Base-by-base conservation (phyloP, 1,140 invertebrate species). In the Babylonia areolata region DNA sequence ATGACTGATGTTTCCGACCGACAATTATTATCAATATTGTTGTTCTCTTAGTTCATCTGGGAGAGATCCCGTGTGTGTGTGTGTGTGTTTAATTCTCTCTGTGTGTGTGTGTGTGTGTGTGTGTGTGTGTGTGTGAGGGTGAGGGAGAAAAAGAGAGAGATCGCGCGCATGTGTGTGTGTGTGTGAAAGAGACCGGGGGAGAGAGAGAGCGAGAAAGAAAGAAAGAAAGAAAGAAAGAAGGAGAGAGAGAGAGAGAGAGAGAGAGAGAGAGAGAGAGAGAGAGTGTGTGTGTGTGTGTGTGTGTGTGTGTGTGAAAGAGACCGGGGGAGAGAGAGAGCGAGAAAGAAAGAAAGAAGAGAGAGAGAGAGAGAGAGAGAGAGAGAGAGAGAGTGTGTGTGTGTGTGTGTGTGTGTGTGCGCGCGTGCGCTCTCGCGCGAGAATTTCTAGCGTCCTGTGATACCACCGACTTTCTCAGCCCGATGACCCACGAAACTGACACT, bases 41-140 rank as follows among this genome's bases (percentile, higher is more conserved):
- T n/a, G n/a, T n/a, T n/a, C n/a, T n/a, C n/a, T n/a, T n/a, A n/a
- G n/a, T n/a, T n/a, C n/a, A n/a, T n/a, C n/a, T n/a, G n/a, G n/a
- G n/a, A n/a, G n/a, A n/a, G n/a, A n/a, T n/a, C n/a, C 5, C 42
- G 42, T 46, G 42, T 46, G 42, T 46, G 42, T 51, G 46, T 12
- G 46, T 51, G 46, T 17, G 46, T 0, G 33, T 23, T 5, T 9
- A 39, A 37, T 23, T 35, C 6, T 33, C 73, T 35, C 33, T 75
- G 20, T 75, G 33, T 77, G 73, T 77, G 73, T 77, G 73, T 77
- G 73, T 77, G 73, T 77, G 73, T 77, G 73, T 77, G 73, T 77
- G 73, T 77, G 73, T 77, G 73, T 77, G 73, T 77, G 73, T 77
- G 73, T 77, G 73, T 37, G 73, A 1, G 73, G 0, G 73, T 9